Conservation (phyloP, 2,113 vertebrate species). For the Cranoglanis bouderius region DNA sequence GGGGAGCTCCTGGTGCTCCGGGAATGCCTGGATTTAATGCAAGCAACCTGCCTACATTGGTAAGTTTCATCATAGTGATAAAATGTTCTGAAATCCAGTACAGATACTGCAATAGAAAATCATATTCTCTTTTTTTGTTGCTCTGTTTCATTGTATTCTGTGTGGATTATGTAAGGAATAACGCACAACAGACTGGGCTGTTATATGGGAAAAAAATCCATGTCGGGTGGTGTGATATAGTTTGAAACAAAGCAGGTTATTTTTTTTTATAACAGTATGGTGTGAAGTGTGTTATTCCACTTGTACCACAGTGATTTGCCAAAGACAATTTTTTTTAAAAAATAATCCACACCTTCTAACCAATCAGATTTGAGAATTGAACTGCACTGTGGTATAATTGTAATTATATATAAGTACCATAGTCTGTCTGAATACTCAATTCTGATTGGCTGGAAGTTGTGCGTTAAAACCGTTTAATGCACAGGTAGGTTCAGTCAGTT, state of each 20-base stretch:
- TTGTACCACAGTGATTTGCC: neutral
- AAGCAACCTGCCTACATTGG: constrained; percentile 65
- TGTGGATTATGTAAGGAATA: neutral
- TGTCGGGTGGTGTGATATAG: neutral
- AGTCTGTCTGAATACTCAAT: too few species aligned
- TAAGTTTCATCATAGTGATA: constrained; percentile 53
- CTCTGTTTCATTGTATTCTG: neutral
- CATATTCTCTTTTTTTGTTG: neutral
- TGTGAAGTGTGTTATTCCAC: neutral
- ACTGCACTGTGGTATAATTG: too few species aligned
- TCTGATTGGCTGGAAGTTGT: too few species aligned
- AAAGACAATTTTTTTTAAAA: too few species aligned
- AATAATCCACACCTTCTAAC: too few species aligned
- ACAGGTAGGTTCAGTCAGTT: too few species aligned
- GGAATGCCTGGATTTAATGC: constrained; percentile 71
- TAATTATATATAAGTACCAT: too few species aligned
- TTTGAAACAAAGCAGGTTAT: neutral
- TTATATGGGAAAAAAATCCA: neutral
- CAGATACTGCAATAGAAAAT: neutral
- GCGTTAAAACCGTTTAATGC: too few species aligned
- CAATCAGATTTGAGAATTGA: too few species aligned
- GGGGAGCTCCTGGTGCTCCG: constrained; percentile 68
- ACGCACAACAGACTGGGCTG: neutral
- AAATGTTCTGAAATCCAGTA: constrained; percentile 5
- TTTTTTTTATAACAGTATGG: neutral